phyloP scores from a whole-genome alignment of 2,113 vertebrate species.

The Oenanthe melanoleuca region DNA sequence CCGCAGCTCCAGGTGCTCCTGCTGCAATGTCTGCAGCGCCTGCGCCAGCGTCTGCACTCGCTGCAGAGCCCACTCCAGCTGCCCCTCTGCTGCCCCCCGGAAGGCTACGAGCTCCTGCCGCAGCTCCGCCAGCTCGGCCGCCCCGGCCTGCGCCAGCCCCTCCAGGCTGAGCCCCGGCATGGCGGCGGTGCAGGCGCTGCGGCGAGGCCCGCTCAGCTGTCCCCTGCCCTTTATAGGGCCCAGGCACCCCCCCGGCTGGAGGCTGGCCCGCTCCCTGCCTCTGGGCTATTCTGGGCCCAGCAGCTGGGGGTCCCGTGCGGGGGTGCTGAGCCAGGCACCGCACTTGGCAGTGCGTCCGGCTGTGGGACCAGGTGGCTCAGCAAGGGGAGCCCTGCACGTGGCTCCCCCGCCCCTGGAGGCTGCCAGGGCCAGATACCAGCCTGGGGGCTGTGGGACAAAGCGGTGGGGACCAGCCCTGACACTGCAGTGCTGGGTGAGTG shows the following conservation, averaged over 20 bases:
- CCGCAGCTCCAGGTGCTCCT: slow-evolving; percentile 81
- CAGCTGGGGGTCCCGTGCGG: background rate
- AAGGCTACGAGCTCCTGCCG: slow-evolving; percentile 81
- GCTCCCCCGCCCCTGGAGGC: accelerated
- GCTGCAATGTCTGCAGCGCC: slow-evolving; percentile 68
- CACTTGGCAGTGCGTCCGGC: background rate
- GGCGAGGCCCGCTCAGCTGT: background rate
- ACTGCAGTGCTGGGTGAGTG: accelerated
- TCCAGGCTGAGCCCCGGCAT: slow-evolving; percentile 86
- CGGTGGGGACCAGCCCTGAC: background rate
- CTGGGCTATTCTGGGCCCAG: slow-evolving; percentile 31
- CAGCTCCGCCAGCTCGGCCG: slow-evolving; percentile 71
- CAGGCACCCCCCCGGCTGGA: background rate
- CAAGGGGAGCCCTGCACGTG: background rate
- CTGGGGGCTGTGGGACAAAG: background rate
- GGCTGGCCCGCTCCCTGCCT: background rate
- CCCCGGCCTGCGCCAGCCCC: slow-evolving; percentile 12
- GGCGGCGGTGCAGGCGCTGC: background rate
- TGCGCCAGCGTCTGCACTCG: slow-evolving; percentile 49
- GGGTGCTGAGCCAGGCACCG: background rate
- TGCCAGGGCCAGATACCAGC: background rate
- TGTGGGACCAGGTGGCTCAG: background rate
- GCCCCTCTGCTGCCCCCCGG: slow-evolving; percentile 70
- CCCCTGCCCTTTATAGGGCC: slow-evolving; percentile 21
- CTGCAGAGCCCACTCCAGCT: slow-evolving; percentile 69